These are phyloP conservation scores for Carcina quercana DNA, from an alignment of 2,888 invertebrate species.

Conservation along the genomic window DNA sequence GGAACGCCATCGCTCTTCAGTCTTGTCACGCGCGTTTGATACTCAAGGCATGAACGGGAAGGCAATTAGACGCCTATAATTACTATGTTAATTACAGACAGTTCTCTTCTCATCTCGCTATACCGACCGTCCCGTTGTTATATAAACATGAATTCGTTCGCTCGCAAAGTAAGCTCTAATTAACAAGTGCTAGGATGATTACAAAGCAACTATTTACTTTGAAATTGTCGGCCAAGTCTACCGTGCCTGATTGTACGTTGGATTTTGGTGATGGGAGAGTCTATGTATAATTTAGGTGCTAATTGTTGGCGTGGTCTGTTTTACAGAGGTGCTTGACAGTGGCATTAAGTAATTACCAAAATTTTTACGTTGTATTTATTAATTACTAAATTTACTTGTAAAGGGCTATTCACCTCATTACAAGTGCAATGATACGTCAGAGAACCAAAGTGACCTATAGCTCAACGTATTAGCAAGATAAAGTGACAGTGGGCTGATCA, in stretches of 20 bases:
- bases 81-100: constrained; percentile 69
- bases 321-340: too few species aligned
- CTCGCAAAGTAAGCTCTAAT: constrained; percentile 46
- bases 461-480: too few species aligned
- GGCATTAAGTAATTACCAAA: too few species aligned
- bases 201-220: constrained; percentile 34
- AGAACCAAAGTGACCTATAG: too few species aligned
- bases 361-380: too few species aligned
- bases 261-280: too few species aligned
- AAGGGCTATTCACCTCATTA: too few species aligned
- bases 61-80: constrained; percentile 70
- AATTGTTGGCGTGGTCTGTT: too few species aligned
- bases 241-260: constrained; percentile 3
- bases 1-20: constrained; percentile 27
- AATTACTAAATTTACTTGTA: too few species aligned
- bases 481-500: too few species aligned
- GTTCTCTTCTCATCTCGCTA: constrained; percentile 59
- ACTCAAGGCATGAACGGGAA: constrained; percentile 63
- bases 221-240: constrained; percentile 15
- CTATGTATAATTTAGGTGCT: too few species aligned
- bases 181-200: constrained; percentile 46
- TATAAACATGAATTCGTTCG: constrained; percentile 56
- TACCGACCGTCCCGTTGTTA: constrained; percentile 53
- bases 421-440: too few species aligned
- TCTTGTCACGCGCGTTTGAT: constrained; percentile 58